Evolutionary conservation across 2,113 vertebrate genomes (phyloP).

Genomic region (Passer domesticus): DNA sequence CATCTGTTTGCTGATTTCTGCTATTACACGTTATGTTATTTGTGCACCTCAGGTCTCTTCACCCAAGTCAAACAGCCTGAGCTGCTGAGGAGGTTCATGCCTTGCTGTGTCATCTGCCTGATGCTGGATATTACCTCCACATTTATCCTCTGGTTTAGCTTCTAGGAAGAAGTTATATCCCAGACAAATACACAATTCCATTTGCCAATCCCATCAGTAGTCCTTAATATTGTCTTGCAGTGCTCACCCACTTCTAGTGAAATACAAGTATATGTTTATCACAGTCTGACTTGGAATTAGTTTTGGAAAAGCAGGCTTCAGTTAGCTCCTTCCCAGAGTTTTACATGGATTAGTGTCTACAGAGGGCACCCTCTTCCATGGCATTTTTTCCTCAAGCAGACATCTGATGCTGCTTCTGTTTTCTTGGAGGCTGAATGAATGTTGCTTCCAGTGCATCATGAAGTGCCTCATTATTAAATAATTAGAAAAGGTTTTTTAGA

Average conservation of each 20-base stretch:
- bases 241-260: not conserved
- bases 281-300: not conserved
- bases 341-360: not conserved
- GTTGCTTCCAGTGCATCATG: slow-evolving; percentile 9
- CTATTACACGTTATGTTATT: not conserved
- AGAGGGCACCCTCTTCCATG: not conserved
- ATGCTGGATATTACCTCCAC: not conserved
- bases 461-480: slow-evolving; percentile 28
- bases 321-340: not conserved
- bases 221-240: not conserved
- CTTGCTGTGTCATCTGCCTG: not conserved
- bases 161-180: not conserved
- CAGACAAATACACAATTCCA: not conserved
- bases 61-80: not conserved
- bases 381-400: not conserved
- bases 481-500: slow-evolving; percentile 39
- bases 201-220: not conserved
- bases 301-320: not conserved
- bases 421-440: not conserved
- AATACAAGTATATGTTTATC: not conserved
- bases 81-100: not conserved
- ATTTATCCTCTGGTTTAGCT: not conserved
- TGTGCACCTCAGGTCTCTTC: not conserved
- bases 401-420: not conserved
- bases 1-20: not conserved